These are phyloP conservation scores for Ibidorhyncha struthersii DNA, from an alignment of 2,113 vertebrate genomes.

Conservation along the genomic window DNA sequence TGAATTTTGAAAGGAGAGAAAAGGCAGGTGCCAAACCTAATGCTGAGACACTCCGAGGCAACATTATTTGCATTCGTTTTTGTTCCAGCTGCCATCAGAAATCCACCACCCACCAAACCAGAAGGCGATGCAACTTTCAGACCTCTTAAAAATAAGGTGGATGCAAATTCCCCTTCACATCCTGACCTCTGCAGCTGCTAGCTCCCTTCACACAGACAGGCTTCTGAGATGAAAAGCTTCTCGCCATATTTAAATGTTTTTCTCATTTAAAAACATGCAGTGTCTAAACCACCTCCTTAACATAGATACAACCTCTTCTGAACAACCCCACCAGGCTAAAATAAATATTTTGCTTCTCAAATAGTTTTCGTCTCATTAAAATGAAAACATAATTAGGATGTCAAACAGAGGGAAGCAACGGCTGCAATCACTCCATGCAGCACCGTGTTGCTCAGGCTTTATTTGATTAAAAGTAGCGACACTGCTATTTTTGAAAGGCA, in stretches of 20 bases:
- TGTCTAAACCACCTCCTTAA: neutral
- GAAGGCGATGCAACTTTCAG: neutral
- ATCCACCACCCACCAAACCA: neutral
- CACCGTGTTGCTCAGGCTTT: neutral
- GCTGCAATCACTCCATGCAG: neutral
- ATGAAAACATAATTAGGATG: conserved; percentile 6
- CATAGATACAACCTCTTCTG: neutral
- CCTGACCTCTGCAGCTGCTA: neutral
- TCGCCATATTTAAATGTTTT: neutral
- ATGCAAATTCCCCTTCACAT: neutral
- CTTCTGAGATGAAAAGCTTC: neutral
- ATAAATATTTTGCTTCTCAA: conserved; percentile 35
- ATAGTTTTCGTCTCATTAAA: conserved; percentile 14
- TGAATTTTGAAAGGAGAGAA: neutral
- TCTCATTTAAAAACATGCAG: neutral
- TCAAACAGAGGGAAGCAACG: neutral
- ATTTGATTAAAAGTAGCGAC: conserved; percentile 10
- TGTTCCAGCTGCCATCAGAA: neutral
- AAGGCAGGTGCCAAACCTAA: neutral
- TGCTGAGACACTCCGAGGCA: neutral
- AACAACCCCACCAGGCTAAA: conserved; percentile 11
- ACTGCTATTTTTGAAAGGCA: conserved; percentile 30
- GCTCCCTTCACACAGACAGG: neutral
- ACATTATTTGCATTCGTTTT: neutral
- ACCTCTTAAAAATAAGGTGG: neutral